Evolutionary conservation across 2,113 vertebrate genomes (phyloP).

Genomic region (Anoura caudifer): DNA sequence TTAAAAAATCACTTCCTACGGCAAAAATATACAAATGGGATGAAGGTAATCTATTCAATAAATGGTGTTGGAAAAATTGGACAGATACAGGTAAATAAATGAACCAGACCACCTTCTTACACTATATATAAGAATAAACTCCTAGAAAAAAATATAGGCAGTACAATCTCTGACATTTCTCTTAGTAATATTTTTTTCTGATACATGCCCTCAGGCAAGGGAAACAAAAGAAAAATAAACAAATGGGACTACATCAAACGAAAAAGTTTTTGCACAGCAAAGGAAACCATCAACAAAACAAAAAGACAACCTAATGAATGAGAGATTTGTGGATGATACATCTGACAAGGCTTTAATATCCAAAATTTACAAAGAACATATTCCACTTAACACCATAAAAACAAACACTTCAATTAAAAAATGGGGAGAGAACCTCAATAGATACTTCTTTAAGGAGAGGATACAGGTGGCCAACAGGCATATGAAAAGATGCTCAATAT

Average conservation of each 20-base stretch:
- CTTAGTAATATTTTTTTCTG: neutral
- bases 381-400: neutral
- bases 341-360: neutral
- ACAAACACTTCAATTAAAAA: neutral
- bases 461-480: neutral
- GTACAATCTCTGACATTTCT: neutral
- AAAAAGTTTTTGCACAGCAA: neutral
- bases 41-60: neutral
- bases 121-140: neutral
- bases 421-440: neutral
- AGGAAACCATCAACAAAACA: neutral
- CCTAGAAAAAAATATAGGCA: neutral
- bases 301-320: neutral
- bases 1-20: neutral
- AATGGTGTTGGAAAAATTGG: neutral
- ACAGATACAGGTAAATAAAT: neutral
- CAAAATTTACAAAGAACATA: neutral
- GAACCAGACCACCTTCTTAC: neutral
- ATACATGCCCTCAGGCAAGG: neutral
- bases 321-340: neutral
- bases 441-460: neutral
- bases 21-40: neutral
- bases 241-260: neutral
- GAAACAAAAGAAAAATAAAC: neutral
- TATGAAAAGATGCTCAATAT: neutral